phyloP scores from a whole-genome alignment of 2,797 vertebrate species.

The Pipistrellus pygmaeus region DNA sequence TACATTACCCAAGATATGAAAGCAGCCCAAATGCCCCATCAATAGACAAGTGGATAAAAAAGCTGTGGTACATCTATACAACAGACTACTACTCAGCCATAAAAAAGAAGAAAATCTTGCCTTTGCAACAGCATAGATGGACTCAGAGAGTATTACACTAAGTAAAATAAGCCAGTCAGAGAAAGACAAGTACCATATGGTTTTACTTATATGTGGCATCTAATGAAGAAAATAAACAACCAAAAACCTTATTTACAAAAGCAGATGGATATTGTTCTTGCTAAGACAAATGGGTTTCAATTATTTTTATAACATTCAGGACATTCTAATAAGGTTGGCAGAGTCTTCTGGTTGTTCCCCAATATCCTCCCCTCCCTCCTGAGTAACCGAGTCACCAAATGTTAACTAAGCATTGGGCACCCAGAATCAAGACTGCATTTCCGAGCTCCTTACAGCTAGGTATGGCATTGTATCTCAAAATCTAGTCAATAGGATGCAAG shows the following conservation, averaged over 20 bases:
- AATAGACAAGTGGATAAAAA: too few relatives aligned
- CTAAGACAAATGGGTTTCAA: constrained; percentile 39
- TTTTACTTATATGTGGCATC: too few relatives aligned
- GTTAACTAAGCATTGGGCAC: neutral
- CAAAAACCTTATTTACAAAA: neutral
- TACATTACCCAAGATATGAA: too few relatives aligned
- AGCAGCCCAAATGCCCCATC: too few relatives aligned
- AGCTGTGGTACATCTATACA: too few relatives aligned
- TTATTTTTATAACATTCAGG: constrained; percentile 12
- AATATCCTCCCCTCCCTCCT: neutral
- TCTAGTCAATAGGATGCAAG: neutral
- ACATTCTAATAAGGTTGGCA: neutral
- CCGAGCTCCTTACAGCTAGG: neutral
- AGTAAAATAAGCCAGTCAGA: too few relatives aligned
- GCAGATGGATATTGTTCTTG: neutral
- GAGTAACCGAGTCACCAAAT: neutral
- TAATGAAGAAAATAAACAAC: too few relatives aligned
- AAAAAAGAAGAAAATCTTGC: too few relatives aligned
- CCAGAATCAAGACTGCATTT: neutral
- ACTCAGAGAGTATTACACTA: too few relatives aligned
- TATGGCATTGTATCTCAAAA: neutral
- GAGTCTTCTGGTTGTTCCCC: neutral
- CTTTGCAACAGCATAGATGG: too few relatives aligned
- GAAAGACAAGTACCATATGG: too few relatives aligned
- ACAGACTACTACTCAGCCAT: too few relatives aligned